Evolutionary conservation across 2,797 vertebrate species (phyloP).

Genomic region (Phyllotis vaccarum): DNA sequence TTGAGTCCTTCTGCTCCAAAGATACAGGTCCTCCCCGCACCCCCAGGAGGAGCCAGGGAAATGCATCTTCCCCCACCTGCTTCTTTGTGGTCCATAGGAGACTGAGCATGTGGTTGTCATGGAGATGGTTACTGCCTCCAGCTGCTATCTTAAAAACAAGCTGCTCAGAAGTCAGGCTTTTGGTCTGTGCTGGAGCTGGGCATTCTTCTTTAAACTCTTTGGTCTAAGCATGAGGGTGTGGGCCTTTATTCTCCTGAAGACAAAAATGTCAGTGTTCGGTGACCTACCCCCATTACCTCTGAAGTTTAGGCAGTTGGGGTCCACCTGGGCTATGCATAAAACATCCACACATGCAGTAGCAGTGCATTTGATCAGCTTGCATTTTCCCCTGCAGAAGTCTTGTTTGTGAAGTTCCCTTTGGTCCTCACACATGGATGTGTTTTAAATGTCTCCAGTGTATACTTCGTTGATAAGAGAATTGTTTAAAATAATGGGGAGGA

Average conservation of each 20-base stretch:
- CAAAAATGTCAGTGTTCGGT: neutral
- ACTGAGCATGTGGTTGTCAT: conserved; percentile 3
- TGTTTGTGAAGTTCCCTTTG: neutral
- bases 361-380: neutral
- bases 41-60: neutral
- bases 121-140: neutral
- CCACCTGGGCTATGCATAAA: neutral
- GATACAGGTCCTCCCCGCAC: neutral
- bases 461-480: neutral
- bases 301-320: neutral
- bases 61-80: neutral
- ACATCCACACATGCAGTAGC: fast-evolving
- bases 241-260: neutral
- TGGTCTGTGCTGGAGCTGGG: neutral
- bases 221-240: fast-evolving
- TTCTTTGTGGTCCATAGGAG: neutral
- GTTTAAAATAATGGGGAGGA: neutral
- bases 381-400: neutral
- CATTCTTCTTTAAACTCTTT: neutral
- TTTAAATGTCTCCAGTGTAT: neutral
- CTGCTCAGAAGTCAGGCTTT: neutral
- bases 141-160: conserved; percentile 32
- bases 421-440: fast-evolving
- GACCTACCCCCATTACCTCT: neutral
- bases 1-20: neutral